Conservation (phyloP, 2,797 vertebrate genomes). For the Aplochiton taeniatus region DNA sequence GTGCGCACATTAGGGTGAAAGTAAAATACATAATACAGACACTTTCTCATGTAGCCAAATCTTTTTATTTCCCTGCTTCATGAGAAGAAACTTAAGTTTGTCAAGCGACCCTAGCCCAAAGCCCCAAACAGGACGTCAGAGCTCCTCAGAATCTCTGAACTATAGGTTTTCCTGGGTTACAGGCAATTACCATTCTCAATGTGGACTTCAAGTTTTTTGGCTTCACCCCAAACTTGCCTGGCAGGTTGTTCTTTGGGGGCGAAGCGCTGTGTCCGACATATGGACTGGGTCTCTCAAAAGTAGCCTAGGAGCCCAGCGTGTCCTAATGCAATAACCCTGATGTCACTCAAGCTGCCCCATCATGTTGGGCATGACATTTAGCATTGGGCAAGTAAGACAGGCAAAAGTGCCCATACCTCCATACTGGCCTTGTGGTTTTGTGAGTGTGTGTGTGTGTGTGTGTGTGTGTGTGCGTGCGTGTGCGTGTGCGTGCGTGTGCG, state of each 20-base stretch:
- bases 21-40: no score
- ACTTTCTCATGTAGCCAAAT: no score
- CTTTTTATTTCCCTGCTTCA: not conserved
- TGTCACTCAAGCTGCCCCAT: conserved; percentile 68
- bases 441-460: conserved; percentile 19
- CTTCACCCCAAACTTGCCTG: conserved; percentile 3
- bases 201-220: conserved; percentile 15
- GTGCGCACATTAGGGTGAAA: no score
- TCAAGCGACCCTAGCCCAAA: not conserved
- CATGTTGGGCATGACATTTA: conserved; percentile 74
- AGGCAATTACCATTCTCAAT: conserved; percentile 15
- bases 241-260: conserved; percentile 8
- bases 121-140: conserved; percentile 6
- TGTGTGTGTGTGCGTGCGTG: conserved; percentile 17
- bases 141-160: conserved; percentile 12
- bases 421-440: conserved; percentile 47
- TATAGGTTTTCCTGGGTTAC: not conserved
- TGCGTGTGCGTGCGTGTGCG: conserved; percentile 21
- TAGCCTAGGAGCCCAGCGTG: conserved; percentile 68
- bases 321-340: conserved; percentile 63
- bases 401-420: conserved; percentile 64
- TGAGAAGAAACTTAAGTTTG: not conserved
- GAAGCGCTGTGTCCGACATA: conserved; percentile 41
- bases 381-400: conserved; percentile 69
- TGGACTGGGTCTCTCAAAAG: conserved; percentile 49